phyloP scores from a whole-genome alignment of 2,113 vertebrate genomes.

The Silurus asotus region DNA sequence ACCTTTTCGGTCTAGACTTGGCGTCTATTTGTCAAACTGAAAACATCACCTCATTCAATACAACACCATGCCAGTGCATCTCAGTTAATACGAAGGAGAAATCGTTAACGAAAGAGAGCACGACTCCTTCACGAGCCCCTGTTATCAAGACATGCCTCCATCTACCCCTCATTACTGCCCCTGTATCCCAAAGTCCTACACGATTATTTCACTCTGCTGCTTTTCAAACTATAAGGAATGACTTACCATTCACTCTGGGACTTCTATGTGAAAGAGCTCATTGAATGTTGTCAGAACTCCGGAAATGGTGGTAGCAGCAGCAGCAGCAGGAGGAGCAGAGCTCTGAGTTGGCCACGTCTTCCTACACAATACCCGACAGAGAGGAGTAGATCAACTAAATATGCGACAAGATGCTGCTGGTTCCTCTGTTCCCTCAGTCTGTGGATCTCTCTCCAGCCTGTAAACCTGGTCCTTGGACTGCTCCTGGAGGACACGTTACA shows the following conservation, averaged over 20 bases:
- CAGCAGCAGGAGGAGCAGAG: background rate
- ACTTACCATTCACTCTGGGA: constrained; percentile 36
- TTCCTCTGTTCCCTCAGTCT: background rate
- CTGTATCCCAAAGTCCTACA: background rate
- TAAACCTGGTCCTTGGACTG: background rate
- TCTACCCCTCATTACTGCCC: background rate
- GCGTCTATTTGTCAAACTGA: background rate
- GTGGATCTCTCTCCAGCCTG: background rate
- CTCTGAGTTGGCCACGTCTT: background rate
- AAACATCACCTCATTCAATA: background rate
- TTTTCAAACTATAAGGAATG: background rate
- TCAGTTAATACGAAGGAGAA: background rate
- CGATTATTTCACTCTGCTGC: background rate
- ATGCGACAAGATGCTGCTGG: background rate
- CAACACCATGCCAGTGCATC: background rate
- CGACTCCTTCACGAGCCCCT: background rate
- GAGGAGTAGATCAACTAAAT: background rate
- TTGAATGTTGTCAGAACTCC: constrained; percentile 16
- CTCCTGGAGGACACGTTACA: background rate
- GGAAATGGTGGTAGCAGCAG: background rate
- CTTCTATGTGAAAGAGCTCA: background rate
- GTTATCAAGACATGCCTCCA: background rate
- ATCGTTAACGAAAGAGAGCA: background rate
- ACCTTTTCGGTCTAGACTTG: background rate
- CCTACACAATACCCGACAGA: background rate